Evolutionary conservation across 2,113 vertebrate species (phyloP).

Genomic region (Gracilinanus agilis): DNA sequence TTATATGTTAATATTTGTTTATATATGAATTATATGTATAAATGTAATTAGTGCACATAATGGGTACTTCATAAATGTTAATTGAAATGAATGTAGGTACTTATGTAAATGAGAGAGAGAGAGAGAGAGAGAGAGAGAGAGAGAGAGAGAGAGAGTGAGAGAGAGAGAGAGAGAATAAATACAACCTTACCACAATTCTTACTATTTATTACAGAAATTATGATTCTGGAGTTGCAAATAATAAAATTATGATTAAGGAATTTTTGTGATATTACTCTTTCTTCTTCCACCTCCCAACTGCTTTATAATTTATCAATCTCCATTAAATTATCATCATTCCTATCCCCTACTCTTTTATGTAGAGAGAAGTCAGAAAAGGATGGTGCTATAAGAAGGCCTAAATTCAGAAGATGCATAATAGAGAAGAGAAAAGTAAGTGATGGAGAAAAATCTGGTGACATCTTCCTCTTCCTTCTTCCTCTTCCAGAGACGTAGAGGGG

Average conservation of each 20-base stretch:
- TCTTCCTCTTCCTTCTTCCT: background rate
- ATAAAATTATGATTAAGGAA: background rate
- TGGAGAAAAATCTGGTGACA: background rate
- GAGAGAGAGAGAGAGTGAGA: too few species aligned
- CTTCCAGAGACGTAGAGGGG: background rate
- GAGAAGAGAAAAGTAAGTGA: background rate
- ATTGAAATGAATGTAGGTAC: too few species aligned
- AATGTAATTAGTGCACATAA: background rate
- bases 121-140: too few species aligned
- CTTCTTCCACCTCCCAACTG: background rate
- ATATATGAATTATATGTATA: too few species aligned
- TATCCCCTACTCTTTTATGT: background rate
- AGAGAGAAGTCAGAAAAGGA: background rate
- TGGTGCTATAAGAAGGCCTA: background rate
- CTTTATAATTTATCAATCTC: background rate
- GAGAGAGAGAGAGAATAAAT: background rate
- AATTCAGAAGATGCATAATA: background rate
- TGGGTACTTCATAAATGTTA: background rate
- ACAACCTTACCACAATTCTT: background rate
- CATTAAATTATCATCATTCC: background rate
- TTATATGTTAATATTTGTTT: background rate
- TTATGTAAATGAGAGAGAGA: too few species aligned
- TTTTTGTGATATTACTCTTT: background rate
- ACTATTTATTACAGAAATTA: background rate
- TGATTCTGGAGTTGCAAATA: background rate